Evolutionary conservation across 2,113 vertebrate species (phyloP).

Genomic region (Glareola pratincola): DNA sequence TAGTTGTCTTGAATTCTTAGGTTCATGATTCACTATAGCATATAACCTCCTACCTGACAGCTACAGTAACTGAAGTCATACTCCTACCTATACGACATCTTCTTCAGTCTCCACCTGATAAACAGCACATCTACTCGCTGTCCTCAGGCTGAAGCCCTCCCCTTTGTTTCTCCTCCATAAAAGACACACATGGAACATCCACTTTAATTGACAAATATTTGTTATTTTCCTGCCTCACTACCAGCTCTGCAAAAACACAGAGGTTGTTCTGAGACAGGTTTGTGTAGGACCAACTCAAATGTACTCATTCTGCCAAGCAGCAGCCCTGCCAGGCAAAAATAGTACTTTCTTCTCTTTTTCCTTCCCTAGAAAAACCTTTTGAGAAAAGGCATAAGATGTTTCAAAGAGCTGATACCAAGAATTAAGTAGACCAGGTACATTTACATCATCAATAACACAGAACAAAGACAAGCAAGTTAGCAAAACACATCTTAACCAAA

Average conservation of each 20-base stretch:
- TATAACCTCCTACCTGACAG: background rate
- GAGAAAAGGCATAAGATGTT: background rate
- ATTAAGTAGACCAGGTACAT: background rate
- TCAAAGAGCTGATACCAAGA: background rate
- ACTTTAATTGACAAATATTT: background rate
- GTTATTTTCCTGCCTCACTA: background rate
- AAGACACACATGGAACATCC: background rate
- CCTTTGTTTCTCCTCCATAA: background rate
- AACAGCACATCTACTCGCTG: background rate
- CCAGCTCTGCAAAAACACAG: background rate
- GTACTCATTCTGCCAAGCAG: background rate
- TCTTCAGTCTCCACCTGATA: background rate
- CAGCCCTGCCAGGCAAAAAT: background rate
- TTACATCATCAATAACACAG: background rate
- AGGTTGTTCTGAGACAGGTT: background rate
- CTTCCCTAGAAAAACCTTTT: background rate
- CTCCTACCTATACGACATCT: background rate
- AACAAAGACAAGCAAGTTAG: background rate
- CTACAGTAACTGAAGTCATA: background rate
- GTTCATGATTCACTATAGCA: background rate
- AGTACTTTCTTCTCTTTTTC: background rate
- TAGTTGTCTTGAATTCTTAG: background rate
- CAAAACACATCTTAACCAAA: background rate
- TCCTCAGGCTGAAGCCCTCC: background rate
- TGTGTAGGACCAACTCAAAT: background rate